Evolutionary conservation across 2,888 invertebrate genomes (phyloP).

Genomic region (Macropis europaea): DNA sequence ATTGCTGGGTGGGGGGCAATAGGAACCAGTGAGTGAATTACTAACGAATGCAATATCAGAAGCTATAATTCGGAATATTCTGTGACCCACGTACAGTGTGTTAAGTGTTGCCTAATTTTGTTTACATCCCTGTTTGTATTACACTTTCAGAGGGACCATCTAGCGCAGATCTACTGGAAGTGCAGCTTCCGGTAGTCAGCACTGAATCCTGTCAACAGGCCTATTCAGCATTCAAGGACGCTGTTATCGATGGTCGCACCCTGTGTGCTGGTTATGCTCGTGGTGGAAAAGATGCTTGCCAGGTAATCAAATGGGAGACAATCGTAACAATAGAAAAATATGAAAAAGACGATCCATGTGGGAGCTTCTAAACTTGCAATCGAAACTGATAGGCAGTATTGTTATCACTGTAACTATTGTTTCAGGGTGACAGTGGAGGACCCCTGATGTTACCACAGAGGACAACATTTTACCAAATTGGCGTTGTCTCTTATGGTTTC

Average conservation of each 20-base stretch:
- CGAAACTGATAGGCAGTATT: too few species aligned
- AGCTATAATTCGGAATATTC: neutral
- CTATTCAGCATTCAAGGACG: constrained; percentile 81
- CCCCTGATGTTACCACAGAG: constrained; percentile 85
- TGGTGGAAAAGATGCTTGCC: constrained; percentile 88
- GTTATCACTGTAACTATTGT: constrained; percentile 20
- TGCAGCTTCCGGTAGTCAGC: constrained; percentile 86
- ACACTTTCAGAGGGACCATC: constrained; percentile 84
- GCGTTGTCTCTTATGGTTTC: constrained; percentile 85
- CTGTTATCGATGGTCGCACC: constrained; percentile 83
- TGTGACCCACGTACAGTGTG: neutral
- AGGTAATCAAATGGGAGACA: constrained; percentile 79
- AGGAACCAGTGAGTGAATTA: constrained; percentile 83
- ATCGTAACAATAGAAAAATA: too few species aligned
- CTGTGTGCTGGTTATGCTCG: constrained; percentile 86
- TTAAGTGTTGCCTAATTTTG: too few species aligned
- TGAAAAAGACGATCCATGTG: too few species aligned
- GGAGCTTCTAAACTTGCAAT: too few species aligned
- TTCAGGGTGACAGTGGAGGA: constrained; percentile 88
- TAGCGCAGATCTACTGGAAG: constrained; percentile 84
- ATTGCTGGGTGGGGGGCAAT: constrained; percentile 93
- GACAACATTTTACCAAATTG: constrained; percentile 81
- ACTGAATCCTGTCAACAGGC: constrained; percentile 83
- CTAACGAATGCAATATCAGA: neutral
- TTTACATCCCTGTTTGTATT: neutral